Base-by-base conservation (phyloP, 2,888 invertebrate species). In the Eustalomyia histrio region DNA sequence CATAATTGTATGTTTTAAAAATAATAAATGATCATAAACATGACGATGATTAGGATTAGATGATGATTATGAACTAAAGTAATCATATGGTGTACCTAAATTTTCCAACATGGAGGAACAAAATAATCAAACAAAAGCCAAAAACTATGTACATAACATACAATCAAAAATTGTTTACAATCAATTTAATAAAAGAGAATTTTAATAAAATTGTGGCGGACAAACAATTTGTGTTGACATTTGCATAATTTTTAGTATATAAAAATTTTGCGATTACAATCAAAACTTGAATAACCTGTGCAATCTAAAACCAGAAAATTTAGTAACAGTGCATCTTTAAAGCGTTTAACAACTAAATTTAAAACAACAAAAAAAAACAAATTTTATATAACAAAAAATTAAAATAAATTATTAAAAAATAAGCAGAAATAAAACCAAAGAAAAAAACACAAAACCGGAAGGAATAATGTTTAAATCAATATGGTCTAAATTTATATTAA, bases 41-140 rank as follows among this genome's bases (percentile, higher is more conserved):
- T 58, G 52, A 64, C 47, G 50, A 71, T 69, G 43, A 47, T 47
- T n/a, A 7, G 14, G 17, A 65, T 71, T 39, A 10, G 80, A 75
- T 58, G 65, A 69, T 79, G 80, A 79, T 79, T 81, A 79, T 76
- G 81, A 83, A 74, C 79, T 58, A 80, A 79, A 79, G 1, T 64
- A 8, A 29, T 29, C 29, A 29, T 29, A 29, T 29, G 7, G 7
- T 63, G 8, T 24, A 52, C 35, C n/a, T 53, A n/a, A n/a, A n/a
- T n/a, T n/a, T n/a, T n/a, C n/a, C n/a, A n/a, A n/a, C 16, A 64
- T 52, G 18, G 24, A 68, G 57, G 52, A 53, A 60, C 43, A 72
- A 53, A 57, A 29, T 47, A 52, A 6, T 12, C 12, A 39, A 39
- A 39, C 12, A 39, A 39, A 47, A 29, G 29, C n/a, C 5, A 47